Base-by-base conservation (phyloP, 2,113 vertebrate species). In the Callaeas wilsoni region DNA sequence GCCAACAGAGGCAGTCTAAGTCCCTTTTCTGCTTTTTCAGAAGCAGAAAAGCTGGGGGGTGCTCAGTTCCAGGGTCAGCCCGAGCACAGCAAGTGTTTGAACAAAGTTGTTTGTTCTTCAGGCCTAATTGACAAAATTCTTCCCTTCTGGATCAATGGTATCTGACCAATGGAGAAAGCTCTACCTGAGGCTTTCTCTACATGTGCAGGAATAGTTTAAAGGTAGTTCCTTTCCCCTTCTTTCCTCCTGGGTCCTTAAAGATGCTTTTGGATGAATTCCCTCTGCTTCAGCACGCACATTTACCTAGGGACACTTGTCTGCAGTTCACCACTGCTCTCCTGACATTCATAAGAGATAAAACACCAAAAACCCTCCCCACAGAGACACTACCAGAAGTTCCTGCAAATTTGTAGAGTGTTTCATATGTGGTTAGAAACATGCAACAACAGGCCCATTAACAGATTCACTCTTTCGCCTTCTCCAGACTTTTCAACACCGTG, bases 81-180 rank as follows among this genome's bases (percentile, higher is more conserved):
- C 4, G 4, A 42, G 9, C 19, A 4, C 3, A 0, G 7, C 12
- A 1, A 7, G 26, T 0, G 3, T 41, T 52, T 56, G 44, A 83
- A 12, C 16, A 16, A 50, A 62, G 12, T 5, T 29, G 41, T 41
- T 64, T 67, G 8, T 27, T 88, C 53, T 87, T 50, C 59, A 50
- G 50, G 8, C 59, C 29, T 56, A 30, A 2, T 7, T 35, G 35
- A 39, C 5, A 47, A 75, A 62, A n/a, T 5, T 47, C 44, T 39
- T 69, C 49, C n/a, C 22, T 16, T 79, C 53, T 42, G 47, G 10
- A 76, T n/a, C 49, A 12, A 12, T 10, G 6, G 10, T 39, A 10
- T 33, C 20, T 82, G 70, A 76, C 3, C 3, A 0, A 56, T 3
- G 25, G 39, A 83, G n/a, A 7, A 49, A 89, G 12, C 16, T 41